Percentiles rank a stretch among this genome's conserved stretches.
Evolutionary conservation across 92 coral and sea anemone genomes (phyloP).

Genomic region (Porites rus): DNA sequence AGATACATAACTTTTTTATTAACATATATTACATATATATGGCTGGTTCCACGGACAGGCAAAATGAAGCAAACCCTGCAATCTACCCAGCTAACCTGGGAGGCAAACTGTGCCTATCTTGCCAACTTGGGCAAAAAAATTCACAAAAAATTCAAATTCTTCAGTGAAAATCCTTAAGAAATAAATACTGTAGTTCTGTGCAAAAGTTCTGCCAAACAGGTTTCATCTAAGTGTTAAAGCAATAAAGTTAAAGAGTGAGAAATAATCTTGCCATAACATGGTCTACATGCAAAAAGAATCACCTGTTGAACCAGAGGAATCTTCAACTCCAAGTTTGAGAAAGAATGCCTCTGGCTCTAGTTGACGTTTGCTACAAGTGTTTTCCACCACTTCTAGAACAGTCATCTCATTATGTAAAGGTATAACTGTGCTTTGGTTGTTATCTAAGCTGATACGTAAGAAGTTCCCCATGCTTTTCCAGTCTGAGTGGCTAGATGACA

Average conservation of each 20-base stretch:
- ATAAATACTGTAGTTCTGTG: too few species aligned
- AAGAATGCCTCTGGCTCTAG: conserved; percentile 80
- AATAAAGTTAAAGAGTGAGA: too few species aligned
- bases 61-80: too few species aligned
- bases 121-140: not conserved
- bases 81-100: too few species aligned
- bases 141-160: not conserved
- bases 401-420: conserved; percentile 89
- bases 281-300: not conserved
- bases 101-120: too few species aligned
- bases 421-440: conserved; percentile 92
- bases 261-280: not conserved
- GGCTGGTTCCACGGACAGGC: too few species aligned
- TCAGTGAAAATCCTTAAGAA: not conserved
- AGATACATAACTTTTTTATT: too few species aligned
- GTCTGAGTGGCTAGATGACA: conserved; percentile 88
- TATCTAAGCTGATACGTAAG: conserved; percentile 84
- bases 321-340: conserved; percentile 87
- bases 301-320: conserved; percentile 81
- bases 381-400: conserved; percentile 76
- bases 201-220: too few species aligned
- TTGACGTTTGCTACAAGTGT: conserved; percentile 90
- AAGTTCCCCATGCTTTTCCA: conserved; percentile 96
- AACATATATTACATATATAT: too few species aligned
- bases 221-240: too few species aligned